A percentile compares a stretch with the other conserved stretches of the same genome.
Evolutionary conservation across 2,888 invertebrate genomes (phyloP).

Genomic region (Phasia obesa): DNA sequence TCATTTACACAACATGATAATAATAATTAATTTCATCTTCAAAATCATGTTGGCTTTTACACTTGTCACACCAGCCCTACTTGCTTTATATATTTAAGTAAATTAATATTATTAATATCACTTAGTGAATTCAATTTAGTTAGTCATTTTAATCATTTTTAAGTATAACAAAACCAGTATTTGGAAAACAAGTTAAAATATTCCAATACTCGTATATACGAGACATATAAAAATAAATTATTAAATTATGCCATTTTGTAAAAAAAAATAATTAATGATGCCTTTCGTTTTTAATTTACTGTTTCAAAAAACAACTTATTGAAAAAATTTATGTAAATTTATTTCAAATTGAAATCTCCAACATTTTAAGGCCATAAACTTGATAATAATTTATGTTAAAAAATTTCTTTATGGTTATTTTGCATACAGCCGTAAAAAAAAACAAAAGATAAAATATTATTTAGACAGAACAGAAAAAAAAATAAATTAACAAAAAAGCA

Average conservation of each 20-base stretch:
- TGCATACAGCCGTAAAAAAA: no score
- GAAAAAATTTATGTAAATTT: no score
- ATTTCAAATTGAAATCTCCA: no score
- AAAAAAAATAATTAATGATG: conserved; percentile 27
- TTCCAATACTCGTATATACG: no score
- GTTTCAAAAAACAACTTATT: conserved; percentile 40
- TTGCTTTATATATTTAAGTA: not conserved
- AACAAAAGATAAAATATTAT: no score
- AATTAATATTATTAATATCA: conserved; percentile 23
- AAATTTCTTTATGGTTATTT: no score
- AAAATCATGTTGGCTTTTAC: not conserved
- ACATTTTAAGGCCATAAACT: no score
- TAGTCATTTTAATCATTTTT: not conserved
- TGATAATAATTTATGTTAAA: conserved; percentile 20
- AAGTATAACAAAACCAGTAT: not conserved
- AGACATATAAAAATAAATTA: no score
- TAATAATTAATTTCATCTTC: not conserved
- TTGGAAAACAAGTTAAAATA: not conserved
- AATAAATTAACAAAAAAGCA: no score
- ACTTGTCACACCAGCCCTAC: conserved; percentile 7
- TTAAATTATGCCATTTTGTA: conserved; percentile 22
- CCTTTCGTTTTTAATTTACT: not conserved
- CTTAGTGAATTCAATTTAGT: conserved; percentile 12
- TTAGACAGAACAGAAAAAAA: no score
- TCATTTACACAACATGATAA: no score